phyloP scores from a whole-genome alignment of 2,888 invertebrate species.

The Synanthedon myopaeformis region DNA sequence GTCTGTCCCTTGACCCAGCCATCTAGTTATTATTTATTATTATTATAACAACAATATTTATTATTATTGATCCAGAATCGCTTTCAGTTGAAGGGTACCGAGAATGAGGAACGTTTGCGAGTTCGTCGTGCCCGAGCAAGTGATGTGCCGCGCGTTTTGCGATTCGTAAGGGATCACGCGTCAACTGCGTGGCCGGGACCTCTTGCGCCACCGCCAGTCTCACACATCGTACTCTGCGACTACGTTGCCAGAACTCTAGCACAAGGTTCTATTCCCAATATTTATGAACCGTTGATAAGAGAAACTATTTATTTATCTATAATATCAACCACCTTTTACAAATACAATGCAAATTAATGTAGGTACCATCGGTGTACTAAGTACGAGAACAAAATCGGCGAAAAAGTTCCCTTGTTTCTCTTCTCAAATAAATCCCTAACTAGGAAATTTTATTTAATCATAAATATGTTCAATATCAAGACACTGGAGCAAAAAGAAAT shows the following conservation, averaged over 20 bases:
- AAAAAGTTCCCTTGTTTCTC: too few species aligned
- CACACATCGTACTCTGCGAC: constrained; percentile 39
- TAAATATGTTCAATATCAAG: too few species aligned
- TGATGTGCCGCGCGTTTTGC: constrained; percentile 46
- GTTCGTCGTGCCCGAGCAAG: constrained; percentile 48
- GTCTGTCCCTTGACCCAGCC: not conserved
- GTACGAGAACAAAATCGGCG: too few species aligned
- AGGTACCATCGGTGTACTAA: too few species aligned
- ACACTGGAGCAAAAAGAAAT: too few species aligned
- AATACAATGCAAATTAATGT: too few species aligned
- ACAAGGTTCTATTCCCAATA: constrained; percentile 30
- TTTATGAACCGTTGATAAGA: too few species aligned
- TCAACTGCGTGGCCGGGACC: constrained; percentile 39
- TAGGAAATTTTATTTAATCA: too few species aligned
- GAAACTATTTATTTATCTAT: too few species aligned
- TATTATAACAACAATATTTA: not conserved
- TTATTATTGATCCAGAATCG: not conserved
- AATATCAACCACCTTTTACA: too few species aligned
- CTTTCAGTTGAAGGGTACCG: constrained; percentile 35
- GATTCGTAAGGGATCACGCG: constrained; percentile 47
- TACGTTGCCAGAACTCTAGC: constrained; percentile 47
- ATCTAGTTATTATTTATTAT: not conserved
- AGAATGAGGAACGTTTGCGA: constrained; percentile 36
- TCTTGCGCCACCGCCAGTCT: constrained; percentile 17
- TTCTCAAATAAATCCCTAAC: too few species aligned